phyloP scores from a whole-genome alignment of 1,140 invertebrate species.

The Drosophila arizonae region DNA sequence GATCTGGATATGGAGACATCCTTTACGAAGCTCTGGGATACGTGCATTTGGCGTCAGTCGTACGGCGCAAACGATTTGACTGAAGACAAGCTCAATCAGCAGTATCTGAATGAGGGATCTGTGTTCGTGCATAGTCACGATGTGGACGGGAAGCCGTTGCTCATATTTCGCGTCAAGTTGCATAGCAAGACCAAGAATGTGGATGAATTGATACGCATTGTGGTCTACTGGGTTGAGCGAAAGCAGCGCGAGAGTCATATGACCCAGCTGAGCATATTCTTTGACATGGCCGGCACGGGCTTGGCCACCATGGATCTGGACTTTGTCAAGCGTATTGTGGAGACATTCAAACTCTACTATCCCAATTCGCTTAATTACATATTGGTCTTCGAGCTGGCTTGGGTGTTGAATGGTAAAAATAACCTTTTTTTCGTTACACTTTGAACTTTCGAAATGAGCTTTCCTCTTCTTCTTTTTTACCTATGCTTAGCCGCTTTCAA shows the following conservation, averaged over 20 bases:
- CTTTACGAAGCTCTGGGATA: conserved; percentile 91
- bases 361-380: conserved; percentile 96
- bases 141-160: conserved; percentile 89
- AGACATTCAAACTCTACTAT: conserved; percentile 94
- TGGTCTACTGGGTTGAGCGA: conserved; percentile 95
- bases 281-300: conserved; percentile 94
- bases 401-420: conserved; percentile 92
- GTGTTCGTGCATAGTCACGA: conserved; percentile 91
- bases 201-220: conserved; percentile 89
- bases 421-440: background rate
- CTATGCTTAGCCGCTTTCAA: conserved; percentile 91
- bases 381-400: conserved; percentile 96
- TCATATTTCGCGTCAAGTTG: conserved; percentile 90
- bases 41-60: conserved; percentile 92
- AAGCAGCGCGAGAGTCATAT: conserved; percentile 90
- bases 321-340: conserved; percentile 92
- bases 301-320: conserved; percentile 95
- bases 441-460: conserved; percentile 21
- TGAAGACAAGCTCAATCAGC: conserved; percentile 87
- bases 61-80: conserved; percentile 90
- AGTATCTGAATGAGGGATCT: conserved; percentile 90
- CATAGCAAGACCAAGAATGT: conserved; percentile 89
- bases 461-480: conserved; percentile 4
- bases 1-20: conserved; percentile 87
- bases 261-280: conserved; percentile 91